Percentiles rank a stretch among this genome's conserved stretches.
These are phyloP conservation scores for Cyphomyrus plagiostoma DNA, from an alignment of 2,113 vertebrate genomes.

Conservation along the genomic window DNA sequence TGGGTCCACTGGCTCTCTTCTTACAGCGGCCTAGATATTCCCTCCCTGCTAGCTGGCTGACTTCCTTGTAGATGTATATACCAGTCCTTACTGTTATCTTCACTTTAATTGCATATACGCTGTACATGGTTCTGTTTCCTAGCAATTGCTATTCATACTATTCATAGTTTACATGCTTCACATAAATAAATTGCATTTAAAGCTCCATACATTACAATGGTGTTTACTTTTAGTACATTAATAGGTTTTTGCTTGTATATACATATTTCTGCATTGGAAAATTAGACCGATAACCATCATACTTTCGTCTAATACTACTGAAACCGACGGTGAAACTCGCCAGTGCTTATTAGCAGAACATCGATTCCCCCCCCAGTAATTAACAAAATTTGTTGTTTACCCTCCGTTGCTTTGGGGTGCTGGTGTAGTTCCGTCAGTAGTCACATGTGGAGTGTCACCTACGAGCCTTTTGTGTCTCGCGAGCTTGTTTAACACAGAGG, in stretches of 20 bases:
- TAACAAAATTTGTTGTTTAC: background rate
- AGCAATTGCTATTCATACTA: background rate
- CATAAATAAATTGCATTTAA: background rate
- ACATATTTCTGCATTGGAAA: background rate
- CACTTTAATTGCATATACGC: background rate
- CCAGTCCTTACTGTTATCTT: background rate
- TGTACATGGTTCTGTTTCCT: background rate
- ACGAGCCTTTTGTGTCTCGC: too few relatives aligned
- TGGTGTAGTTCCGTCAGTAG: background rate
- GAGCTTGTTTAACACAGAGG: too few relatives aligned
- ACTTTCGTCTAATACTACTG: background rate
- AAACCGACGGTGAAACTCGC: background rate
- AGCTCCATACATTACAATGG: background rate
- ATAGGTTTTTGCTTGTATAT: background rate
- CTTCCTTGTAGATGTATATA: background rate
- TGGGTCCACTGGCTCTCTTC: background rate
- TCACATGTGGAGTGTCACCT: too few relatives aligned
- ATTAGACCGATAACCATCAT: too few relatives aligned
- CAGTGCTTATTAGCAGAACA: background rate
- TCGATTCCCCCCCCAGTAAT: background rate
- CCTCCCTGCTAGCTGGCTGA: background rate
- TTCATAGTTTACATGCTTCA: background rate
- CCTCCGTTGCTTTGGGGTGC: background rate
- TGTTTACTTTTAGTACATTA: background rate
- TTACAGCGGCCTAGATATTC: background rate